Conservation (phyloP, 1,140 invertebrate species). For the Frieseomelitta varia region DNA sequence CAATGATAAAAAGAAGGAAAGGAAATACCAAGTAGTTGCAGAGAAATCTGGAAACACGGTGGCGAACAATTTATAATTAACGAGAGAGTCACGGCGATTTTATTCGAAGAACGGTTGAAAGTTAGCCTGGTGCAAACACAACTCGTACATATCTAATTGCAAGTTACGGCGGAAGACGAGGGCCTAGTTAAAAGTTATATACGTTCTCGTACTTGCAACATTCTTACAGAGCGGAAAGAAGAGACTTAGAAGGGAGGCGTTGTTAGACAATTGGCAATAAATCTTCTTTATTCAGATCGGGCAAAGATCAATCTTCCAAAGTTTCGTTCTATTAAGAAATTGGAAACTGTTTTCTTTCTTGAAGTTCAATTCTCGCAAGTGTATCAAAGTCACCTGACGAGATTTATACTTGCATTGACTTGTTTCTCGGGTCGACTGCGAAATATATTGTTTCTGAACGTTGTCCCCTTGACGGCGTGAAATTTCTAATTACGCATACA, state of each 20-base stretch:
- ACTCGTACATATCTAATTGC: constrained; percentile 31
- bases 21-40: background rate
- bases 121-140: constrained; percentile 45
- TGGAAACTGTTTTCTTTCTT: background rate
- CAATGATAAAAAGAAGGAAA: background rate
- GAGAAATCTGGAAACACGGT: background rate
- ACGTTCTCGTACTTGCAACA: constrained; percentile 23
- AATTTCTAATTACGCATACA: too few species aligned
- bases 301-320: background rate
- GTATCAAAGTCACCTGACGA: too few species aligned
- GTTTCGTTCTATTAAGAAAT: background rate
- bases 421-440: background rate
- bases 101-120: constrained; percentile 49
- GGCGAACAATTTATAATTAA: constrained; percentile 23
- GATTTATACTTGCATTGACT: background rate
- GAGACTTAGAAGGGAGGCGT: constrained; percentile 1
- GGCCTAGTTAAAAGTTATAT: constrained; percentile 49
- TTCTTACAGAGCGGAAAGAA: background rate
- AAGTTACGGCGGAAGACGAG: constrained; percentile 7
- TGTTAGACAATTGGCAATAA: constrained; percentile 42
- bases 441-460: background rate
- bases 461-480: too few species aligned
- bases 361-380: background rate
- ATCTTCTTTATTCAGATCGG: constrained; percentile 17
- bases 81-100: background rate